Evolutionary conservation across 1,140 invertebrate species (phyloP).

Genomic region (Bombyx mandarina): DNA sequence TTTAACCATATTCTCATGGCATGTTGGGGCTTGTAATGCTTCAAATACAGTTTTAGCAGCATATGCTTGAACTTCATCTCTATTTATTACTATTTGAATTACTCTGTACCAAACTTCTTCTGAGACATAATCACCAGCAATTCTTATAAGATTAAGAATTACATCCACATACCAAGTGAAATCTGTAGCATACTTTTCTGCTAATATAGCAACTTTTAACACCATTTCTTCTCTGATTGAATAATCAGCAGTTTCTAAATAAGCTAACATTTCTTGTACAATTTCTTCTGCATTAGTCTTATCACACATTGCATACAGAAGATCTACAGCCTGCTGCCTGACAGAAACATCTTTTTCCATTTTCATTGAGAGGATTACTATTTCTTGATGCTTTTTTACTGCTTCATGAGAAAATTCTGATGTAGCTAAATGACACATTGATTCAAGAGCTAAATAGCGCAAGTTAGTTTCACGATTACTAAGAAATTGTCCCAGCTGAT

Average conservation of each 20-base stretch:
- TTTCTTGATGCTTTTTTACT: constrained; percentile 99
- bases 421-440: constrained; percentile 99
- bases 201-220: constrained; percentile 98
- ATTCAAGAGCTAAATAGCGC: constrained; percentile 97
- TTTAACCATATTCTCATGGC: constrained; percentile 99
- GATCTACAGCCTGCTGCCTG: constrained; percentile 97
- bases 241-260: constrained; percentile 99
- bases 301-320: constrained; percentile 99
- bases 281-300: constrained; percentile 99
- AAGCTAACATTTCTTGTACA: constrained; percentile 99
- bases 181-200: constrained; percentile 99
- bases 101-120: constrained; percentile 99
- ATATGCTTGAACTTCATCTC: constrained; percentile 99
- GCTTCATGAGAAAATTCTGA: constrained; percentile 99
- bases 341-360: constrained; percentile 99
- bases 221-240: constrained; percentile 99
- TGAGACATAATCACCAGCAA: constrained; percentile 99
- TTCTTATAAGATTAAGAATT: constrained; percentile 98
- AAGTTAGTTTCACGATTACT: constrained; percentile 99
- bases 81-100: constrained; percentile 99
- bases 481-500: constrained; percentile 98
- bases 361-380: constrained; percentile 99
- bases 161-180: constrained; percentile 99
- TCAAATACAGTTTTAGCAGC: constrained; percentile 99
- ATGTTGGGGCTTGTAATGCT: constrained; percentile 96